A percentile compares a stretch with the other conserved stretches of the same genome.
Conservation (phyloP, 1,140 invertebrate species). For the Samia ricini region DNA sequence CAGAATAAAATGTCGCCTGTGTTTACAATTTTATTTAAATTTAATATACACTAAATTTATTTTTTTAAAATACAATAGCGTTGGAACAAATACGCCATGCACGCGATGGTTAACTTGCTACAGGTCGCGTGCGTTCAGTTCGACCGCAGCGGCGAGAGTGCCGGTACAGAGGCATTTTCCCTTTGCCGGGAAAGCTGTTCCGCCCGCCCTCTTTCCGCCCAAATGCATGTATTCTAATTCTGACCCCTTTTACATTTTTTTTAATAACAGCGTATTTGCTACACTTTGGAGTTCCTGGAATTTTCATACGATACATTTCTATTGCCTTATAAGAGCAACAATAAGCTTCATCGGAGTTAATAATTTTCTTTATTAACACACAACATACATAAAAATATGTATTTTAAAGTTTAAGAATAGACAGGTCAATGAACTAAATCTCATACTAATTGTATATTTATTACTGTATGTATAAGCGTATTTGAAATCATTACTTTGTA, state of each 20-base stretch:
- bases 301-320: conserved; percentile 16
- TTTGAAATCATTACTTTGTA: not conserved
- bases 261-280: conserved; percentile 36
- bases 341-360: no score
- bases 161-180: conserved; percentile 41
- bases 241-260: conserved; percentile 18
- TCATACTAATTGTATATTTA: not conserved
- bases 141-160: conserved; percentile 48
- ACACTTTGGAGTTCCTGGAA: conserved; percentile 11
- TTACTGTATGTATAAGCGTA: not conserved
- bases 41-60: not conserved
- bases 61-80: not conserved
- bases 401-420: no score
- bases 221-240: conserved; percentile 31
- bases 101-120: not conserved
- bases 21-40: conserved; percentile 5
- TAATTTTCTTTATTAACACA: no score
- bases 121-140: conserved; percentile 40
- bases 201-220: conserved; percentile 45
- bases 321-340: not conserved
- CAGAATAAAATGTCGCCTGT: not conserved
- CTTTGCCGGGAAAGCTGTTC: conserved; percentile 52
- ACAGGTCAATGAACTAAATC: not conserved
- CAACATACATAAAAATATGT: no score
- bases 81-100: not conserved